Evolutionary conservation across 2,797 vertebrate species (phyloP).

Genomic region (Clarias laeviceps): DNA sequence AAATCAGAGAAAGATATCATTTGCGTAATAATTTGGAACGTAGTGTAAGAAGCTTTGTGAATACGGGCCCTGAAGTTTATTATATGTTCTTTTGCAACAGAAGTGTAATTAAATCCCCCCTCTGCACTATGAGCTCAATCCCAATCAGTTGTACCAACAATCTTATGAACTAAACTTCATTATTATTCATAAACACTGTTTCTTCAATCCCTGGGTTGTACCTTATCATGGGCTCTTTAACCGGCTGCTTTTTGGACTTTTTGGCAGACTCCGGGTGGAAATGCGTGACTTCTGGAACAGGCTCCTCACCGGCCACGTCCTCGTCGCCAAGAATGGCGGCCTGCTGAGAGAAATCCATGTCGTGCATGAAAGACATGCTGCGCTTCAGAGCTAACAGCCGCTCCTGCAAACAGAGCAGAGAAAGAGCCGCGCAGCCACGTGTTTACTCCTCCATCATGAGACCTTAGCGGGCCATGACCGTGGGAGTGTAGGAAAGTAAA

Average conservation of each 20-base stretch:
- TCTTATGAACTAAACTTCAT: not conserved
- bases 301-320: conserved; percentile 84
- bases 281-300: conserved; percentile 85
- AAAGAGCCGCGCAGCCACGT: conserved; percentile 79
- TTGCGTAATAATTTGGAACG: too few relatives aligned
- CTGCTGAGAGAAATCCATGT: conserved; percentile 99
- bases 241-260: conserved; percentile 92
- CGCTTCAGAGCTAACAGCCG: conserved; percentile 97
- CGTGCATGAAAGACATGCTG: conserved; percentile 99
- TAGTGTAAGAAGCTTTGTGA: too few relatives aligned
- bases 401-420: conserved; percentile 88
- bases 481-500: conserved; percentile 39
- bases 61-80: not conserved
- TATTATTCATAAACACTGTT: not conserved
- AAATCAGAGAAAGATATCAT: too few relatives aligned
- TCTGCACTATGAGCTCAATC: not conserved
- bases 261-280: conserved; percentile 88
- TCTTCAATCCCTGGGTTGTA: conserved; percentile 62
- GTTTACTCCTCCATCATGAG: conserved; percentile 60
- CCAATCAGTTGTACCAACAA: not conserved
- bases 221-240: conserved; percentile 93
- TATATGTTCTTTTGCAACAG: not conserved
- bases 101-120: not conserved
- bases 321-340: conserved; percentile 94
- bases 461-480: conserved; percentile 55